Conservation (phyloP, 2,888 invertebrate species). For the Onchidella celtica region DNA sequence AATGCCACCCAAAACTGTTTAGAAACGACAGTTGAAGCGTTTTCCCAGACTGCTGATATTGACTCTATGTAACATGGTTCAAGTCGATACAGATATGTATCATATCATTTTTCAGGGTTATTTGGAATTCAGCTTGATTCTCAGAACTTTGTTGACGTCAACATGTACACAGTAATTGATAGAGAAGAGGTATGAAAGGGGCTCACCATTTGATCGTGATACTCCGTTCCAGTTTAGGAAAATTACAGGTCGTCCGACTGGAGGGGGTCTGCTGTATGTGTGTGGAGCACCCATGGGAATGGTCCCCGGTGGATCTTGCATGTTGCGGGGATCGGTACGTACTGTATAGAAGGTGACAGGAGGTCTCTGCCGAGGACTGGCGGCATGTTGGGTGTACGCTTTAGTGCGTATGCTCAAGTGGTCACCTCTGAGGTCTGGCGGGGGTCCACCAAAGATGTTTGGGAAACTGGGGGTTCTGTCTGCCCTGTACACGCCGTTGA, state of each 20-base stretch:
- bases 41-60: too few species aligned
- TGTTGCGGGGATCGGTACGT: constrained; percentile 46
- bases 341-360: constrained; percentile 55
- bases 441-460: not conserved
- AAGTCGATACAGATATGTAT: too few species aligned
- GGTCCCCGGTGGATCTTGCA: not conserved
- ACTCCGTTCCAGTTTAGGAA: constrained; percentile 42
- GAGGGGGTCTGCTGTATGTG: constrained; percentile 37
- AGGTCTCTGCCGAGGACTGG: constrained; percentile 40
- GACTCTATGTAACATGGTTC: too few species aligned
- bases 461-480: not conserved
- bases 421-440: constrained; percentile 8
- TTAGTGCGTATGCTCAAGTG: constrained; percentile 6
- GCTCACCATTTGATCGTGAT: constrained; percentile 6
- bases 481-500: constrained; percentile 33
- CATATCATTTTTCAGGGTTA: too few species aligned
- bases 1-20: too few species aligned
- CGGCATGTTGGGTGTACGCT: constrained; percentile 49
- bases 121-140: too few species aligned
- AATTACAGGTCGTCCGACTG: constrained; percentile 48
- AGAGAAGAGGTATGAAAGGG: too few species aligned
- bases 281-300: constrained; percentile 19
- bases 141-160: too few species aligned
- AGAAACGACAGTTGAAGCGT: too few species aligned
- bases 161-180: not conserved